Conservation (phyloP, 2,888 invertebrate genomes). For the Pterobdella sp. region DNA sequence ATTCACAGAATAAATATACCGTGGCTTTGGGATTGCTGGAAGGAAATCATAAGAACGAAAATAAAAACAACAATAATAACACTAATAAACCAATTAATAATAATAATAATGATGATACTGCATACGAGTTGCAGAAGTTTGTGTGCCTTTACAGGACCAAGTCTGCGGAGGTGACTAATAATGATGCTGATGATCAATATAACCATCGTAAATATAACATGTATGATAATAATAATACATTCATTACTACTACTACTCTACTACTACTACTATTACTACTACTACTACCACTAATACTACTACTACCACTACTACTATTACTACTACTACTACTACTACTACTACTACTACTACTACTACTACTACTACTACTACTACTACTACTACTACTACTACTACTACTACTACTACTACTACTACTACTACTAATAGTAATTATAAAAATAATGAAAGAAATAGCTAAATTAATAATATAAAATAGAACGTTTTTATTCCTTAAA, state of each 20-base stretch:
- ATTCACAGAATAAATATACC: background rate
- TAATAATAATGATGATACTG: background rate
- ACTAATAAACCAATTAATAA: background rate
- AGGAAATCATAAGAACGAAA: background rate
- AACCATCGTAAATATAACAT: too few relatives aligned
- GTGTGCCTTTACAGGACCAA: background rate
- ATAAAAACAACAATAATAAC: background rate
- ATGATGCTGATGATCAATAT: too few relatives aligned
- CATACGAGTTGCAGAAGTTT: background rate
- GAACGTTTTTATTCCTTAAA: too few relatives aligned
- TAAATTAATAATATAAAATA: too few relatives aligned
- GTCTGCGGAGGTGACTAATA: background rate
- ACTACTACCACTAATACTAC: background rate
- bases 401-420: background rate
- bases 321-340: background rate
- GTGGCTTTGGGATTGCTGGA: background rate
- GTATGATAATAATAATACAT: too few relatives aligned
- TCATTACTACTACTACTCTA: too few relatives aligned
- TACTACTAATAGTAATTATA: too few relatives aligned
- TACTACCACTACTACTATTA: background rate
- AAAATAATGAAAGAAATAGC: too few relatives aligned
- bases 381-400: background rate
- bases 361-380: background rate
- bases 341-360: background rate
- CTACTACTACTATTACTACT: background rate